Base-by-base conservation (phyloP, 2,113 vertebrate species). In the Gracilinanus agilis region DNA sequence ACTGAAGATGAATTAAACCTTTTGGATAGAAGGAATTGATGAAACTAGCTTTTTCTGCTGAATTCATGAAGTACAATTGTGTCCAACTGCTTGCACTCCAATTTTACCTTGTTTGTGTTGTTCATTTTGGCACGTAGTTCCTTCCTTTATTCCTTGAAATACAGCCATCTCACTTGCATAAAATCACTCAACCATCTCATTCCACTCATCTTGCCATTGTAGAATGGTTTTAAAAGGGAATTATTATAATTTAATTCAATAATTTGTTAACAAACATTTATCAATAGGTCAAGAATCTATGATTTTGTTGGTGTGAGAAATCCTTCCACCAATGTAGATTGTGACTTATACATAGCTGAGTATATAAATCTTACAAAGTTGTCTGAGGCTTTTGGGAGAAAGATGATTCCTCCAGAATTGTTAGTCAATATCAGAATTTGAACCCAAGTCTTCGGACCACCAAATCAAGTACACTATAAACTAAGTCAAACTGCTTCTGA, bases 181-280 rank as follows among this genome's bases (percentile, higher is more conserved):
- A 34, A 13, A 21, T n/a, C n/a, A 89, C 54, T 96, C 16, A 54
- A 12, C 4, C 7, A 58, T 29, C 97, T 97, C 7, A 1, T 93
- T 92, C 91, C 53, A 9, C 91, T 92, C 24, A 90, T 7, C 2
- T 53, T 11, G 0, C 13, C 67, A 88, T n/a, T 93, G 27, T 55
- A 61, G 49, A 95, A 88, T 3, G 29, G 25, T 94, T 88, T 92
- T 89, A 13, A 56, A 95, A 95, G 92, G 92, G 5, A 91, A 88
- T 88, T 94, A 89, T 56, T 24, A 91, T 90, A 24, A 54, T 94
- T n/a, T 91, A 95, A 94, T 93, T 2, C 11, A 21, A 21, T 40
- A 40, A 83, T 83, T 40, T 83, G 40, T 83, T 23, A 21, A 40
- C 19, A 83, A 83, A n/a, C 29, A n/a, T 75, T 75, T 5, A 34